Base-by-base conservation (phyloP, 2,888 invertebrate species). In the Autographa gamma region DNA sequence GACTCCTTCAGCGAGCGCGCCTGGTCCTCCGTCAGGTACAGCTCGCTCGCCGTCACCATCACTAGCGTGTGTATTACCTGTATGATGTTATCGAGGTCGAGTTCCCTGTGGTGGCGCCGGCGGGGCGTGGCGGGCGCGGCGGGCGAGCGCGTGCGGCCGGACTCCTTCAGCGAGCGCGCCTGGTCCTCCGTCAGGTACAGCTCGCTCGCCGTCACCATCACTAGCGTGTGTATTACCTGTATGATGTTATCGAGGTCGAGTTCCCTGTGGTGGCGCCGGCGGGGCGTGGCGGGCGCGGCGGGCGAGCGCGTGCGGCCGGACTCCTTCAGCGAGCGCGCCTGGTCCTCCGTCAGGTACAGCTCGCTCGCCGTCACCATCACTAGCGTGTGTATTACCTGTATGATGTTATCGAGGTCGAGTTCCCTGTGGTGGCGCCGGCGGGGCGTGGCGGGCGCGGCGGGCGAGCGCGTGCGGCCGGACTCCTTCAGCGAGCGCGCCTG, bases 171-270 rank as follows among this genome's bases (percentile, higher is more conserved):
- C 0, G 93, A 92, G 19, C 95, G 90, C 0, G 96, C 96, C 75
- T 96, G 96, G 79, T 96, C 96, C 72, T 96, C 96, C 0, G 96
- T 96, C 31, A 96, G 89, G 85, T 96, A 96, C 8, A 96, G 87
- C 83, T 96, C 96, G 71, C 95, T 95, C 0, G 96, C 95, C 0
- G 95, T 95, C 71, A 96, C 96, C 88, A 93, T 90, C 0, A 96
- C 96, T 67, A 94, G 89, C 1, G 93, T 8, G 2, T 3, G 34
- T 2, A 25, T 5, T 4, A 92, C 95, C 89, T 95, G 95, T 89
- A 95, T 94, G 62, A 96, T 96, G 68, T 96, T 95, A 65, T 96
- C 95, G 2, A 96, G 86, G 74, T 96, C 95, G 4, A 96, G 81
- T 52, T 96, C 96, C 9, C 95, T 74, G 72, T 94, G 83, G 62